Evolutionary conservation across 2,113 vertebrate genomes (phyloP).

Genomic region (Smithornis capensis): DNA sequence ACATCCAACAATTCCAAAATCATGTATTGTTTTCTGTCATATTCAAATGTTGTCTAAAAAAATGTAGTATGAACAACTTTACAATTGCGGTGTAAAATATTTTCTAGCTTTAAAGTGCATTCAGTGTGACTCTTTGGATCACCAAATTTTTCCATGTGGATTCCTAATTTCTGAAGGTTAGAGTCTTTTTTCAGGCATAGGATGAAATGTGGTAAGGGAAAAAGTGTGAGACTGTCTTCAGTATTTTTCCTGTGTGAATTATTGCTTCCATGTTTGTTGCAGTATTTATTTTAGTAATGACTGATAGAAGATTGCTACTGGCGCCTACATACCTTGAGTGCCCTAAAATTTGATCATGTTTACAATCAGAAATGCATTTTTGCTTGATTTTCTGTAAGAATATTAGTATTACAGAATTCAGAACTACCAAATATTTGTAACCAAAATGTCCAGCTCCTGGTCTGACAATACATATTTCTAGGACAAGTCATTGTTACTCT

Average conservation of each 20-base stretch:
- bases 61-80: background rate
- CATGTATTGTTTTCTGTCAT: background rate
- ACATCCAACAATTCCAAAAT: background rate
- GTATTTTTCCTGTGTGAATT: background rate
- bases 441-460: background rate
- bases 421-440: background rate
- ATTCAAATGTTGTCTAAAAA: background rate
- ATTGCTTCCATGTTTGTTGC: background rate
- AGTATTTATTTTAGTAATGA: background rate
- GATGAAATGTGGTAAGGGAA: background rate
- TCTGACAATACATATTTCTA: background rate
- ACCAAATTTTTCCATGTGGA: background rate
- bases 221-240: background rate
- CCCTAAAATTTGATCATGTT: background rate
- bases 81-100: background rate
- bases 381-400: background rate
- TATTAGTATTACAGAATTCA: background rate
- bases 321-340: background rate
- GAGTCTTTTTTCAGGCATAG: background rate
- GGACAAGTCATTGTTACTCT: background rate
- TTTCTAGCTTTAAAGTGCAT: background rate
- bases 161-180: background rate
- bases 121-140: background rate
- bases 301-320: background rate
- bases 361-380: background rate